Evolutionary conservation across 2,797 vertebrate genomes (phyloP), one percentile per base, ranked within the genome.

Genomic region (Acrossocheilus wenchowensis): DNA sequence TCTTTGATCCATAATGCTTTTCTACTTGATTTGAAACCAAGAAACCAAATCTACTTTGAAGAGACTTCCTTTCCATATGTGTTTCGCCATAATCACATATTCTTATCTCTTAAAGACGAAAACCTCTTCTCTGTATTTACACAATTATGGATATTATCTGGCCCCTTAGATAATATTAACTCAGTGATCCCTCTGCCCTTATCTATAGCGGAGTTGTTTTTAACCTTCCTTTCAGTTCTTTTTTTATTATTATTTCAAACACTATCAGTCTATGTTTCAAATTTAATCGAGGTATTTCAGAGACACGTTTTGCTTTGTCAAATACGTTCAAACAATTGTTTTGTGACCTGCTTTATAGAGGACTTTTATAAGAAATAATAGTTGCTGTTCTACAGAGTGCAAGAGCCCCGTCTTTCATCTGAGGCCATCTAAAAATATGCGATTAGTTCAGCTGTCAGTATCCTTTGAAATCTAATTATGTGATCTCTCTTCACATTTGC

Each of bases 381-480:
- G 23, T 57, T 57, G 50, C 34, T 57, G 50, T 15, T 43, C 11
- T 57, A 39, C 30, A 78, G 50, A 57, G 75, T 57, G 34, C 34
- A 39, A 57, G 52, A 39, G 19, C 21, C 21, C 45, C 2, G 39
- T 62, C 78, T 79, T 62, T 79, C 78, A 79, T 79, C 78, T 62
- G 12, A 78, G 52, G 14, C n/a, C 39, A 30, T n/a, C 39, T 79
- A 62, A 79, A 79, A 62, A 62, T 79, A 36, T 62, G 57, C 41
- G n/a, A 79, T 79, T 79, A 79, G 57, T 79, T 79, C 39, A 79
- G 78, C 78, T 79, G 78, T 79, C 78, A 43, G 78, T n/a, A 43
- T 62, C 54, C 78, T 79, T 43, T 79, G 57, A 79, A 79, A 45
- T 79, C 54, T 30, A 62, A 79, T 79, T 43, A 43, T 43, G 54